Evolutionary conservation across 2,113 vertebrate genomes (phyloP).

Genomic region (Pithys albifrons): DNA sequence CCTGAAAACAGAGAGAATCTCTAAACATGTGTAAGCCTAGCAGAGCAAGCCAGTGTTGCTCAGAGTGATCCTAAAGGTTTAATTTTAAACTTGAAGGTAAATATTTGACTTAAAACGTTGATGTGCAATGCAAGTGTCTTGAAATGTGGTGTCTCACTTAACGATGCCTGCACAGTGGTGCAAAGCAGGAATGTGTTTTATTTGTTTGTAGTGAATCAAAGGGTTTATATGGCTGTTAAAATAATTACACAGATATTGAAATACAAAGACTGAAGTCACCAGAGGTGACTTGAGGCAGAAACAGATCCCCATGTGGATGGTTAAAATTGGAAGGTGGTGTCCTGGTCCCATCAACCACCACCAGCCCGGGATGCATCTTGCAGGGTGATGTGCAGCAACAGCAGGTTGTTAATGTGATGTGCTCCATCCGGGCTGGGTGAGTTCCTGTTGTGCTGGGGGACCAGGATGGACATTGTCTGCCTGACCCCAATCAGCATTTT

Average conservation of each 20-base stretch:
- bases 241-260: neutral
- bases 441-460: neutral
- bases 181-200: neutral
- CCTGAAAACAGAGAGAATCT: neutral
- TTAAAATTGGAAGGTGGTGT: neutral
- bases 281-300: neutral
- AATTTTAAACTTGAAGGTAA: neutral
- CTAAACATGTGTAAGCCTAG: neutral
- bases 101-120: neutral
- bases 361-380: neutral
- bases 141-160: neutral
- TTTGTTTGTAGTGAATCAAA: neutral
- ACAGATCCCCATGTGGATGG: neutral
- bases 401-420: neutral
- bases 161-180: neutral
- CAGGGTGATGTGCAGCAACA: no score
- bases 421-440: neutral
- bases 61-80: neutral
- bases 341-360: accelerated
- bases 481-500: neutral
- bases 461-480: neutral
- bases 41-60: neutral
- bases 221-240: neutral
- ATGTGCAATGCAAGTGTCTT: neutral
- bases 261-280: neutral